These are phyloP conservation scores for Chionodraco myersi DNA, from an alignment of 2,113 vertebrate genomes.

Conservation along the genomic window DNA sequence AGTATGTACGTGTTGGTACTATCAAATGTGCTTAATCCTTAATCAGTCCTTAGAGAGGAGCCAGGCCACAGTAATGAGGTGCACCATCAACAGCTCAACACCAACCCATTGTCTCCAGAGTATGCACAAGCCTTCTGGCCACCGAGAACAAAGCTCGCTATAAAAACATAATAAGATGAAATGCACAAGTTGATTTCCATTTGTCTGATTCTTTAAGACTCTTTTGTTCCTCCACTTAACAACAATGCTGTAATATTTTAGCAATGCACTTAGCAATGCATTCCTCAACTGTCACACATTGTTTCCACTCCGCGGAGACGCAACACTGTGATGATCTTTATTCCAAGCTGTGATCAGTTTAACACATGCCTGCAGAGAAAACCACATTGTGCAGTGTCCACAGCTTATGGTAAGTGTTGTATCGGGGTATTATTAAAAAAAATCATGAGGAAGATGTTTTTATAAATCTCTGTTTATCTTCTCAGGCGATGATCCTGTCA, in stretches of 20 bases:
- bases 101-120: constrained; percentile 61
- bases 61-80: constrained; percentile 75
- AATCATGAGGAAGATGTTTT: neutral
- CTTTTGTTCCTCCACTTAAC: constrained; percentile 21
- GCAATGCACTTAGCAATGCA: neutral
- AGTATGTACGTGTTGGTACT: constrained; percentile 65
- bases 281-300: constrained; percentile 23
- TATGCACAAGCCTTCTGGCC: constrained; percentile 46
- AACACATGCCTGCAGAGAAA: constrained; percentile 25
- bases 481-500: no score
- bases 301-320: neutral
- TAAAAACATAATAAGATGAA: constrained; percentile 56
- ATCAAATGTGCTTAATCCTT: constrained; percentile 71
- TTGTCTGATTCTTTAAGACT: constrained; percentile 33
- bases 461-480: no score
- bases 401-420: neutral
- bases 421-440: neutral
- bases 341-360: constrained; percentile 20
- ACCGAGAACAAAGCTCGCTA: constrained; percentile 40
- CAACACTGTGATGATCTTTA: constrained; percentile 15
- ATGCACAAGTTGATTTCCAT: constrained; percentile 40
- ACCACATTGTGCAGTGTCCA: neutral
- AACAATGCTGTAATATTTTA: constrained; percentile 3
- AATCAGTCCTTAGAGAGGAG: constrained; percentile 77
- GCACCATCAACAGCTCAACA: constrained; percentile 73